A percentile compares a stretch with the other conserved stretches of the same genome.
Conservation (phyloP, 2,888 invertebrate species). For the Mactromeris polynyma region DNA sequence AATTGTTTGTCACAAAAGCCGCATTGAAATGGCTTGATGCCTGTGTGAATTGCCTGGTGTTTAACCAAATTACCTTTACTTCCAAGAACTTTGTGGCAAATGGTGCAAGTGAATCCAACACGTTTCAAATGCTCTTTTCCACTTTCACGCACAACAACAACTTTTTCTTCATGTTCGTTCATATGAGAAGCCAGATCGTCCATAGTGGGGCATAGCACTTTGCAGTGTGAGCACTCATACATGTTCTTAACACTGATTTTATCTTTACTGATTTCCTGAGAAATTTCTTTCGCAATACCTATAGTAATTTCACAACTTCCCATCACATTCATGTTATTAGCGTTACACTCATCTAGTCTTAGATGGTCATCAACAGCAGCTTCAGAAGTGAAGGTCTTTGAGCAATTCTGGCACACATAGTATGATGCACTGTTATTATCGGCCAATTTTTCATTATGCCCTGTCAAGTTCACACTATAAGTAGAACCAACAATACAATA, state of each 20-base stretch:
- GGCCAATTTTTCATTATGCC: not conserved
- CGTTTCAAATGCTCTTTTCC: slow-evolving; percentile 4
- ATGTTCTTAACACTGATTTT: slow-evolving; percentile 39
- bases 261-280: not conserved
- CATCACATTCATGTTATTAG: not conserved
- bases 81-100: slow-evolving; percentile 31
- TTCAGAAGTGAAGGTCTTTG: slow-evolving; percentile 13
- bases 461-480: not conserved
- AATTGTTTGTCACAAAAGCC: slow-evolving; percentile 57
- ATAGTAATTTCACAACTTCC: not conserved
- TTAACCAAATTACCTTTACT: slow-evolving; percentile 59
- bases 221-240: slow-evolving; percentile 57
- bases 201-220: slow-evolving; percentile 36
- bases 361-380: slow-evolving; percentile 8
- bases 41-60: slow-evolving; percentile 55
- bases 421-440: not conserved
- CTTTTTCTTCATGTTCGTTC: slow-evolving; percentile 53
- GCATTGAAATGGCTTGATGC: slow-evolving; percentile 54
- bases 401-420: slow-evolving; percentile 30
- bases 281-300: not conserved
- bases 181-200: slow-evolving; percentile 51
- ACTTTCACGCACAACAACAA: slow-evolving; percentile 33
- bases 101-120: slow-evolving; percentile 15
- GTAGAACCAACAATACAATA: not conserved
- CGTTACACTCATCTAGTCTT: not conserved